Conservation (phyloP, 2,113 vertebrate species). For the Tricholaema leucomelas region DNA sequence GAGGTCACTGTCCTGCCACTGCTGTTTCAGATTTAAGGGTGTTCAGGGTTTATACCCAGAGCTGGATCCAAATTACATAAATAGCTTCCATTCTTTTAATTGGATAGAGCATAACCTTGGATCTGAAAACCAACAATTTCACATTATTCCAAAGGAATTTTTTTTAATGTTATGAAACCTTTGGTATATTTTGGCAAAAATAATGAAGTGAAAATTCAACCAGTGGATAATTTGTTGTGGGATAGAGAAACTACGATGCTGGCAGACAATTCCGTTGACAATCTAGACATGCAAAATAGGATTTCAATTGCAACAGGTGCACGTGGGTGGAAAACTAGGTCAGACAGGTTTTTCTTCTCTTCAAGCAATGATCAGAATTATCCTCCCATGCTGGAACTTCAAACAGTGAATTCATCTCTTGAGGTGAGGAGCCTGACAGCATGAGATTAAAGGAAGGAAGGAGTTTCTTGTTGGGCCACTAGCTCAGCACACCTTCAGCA, state of each 20-base stretch:
- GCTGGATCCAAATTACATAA: background rate
- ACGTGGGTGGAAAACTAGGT: background rate
- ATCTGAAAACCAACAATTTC: slow-evolving; percentile 3
- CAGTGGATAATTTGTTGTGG: slow-evolving; percentile 15
- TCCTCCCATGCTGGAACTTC: background rate
- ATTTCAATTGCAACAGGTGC: slow-evolving; percentile 16
- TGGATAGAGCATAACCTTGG: slow-evolving; percentile 6
- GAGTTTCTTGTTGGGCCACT: background rate
- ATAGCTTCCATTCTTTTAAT: slow-evolving; percentile 7
- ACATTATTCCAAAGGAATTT: background rate
- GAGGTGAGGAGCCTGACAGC: background rate
- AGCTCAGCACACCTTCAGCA: background rate
- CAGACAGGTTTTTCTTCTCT: background rate
- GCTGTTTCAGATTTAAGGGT: slow-evolving; percentile 20
- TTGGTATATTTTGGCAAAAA: slow-evolving; percentile 30
- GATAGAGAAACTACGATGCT: slow-evolving; percentile 2
- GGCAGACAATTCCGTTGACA: background rate
- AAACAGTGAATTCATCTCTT: background rate
- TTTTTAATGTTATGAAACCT: slow-evolving; percentile 20
- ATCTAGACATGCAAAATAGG: background rate
- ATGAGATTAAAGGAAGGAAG: background rate
- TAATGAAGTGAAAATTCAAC: background rate
- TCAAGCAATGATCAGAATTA: background rate
- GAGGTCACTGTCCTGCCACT: background rate
- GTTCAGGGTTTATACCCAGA: background rate